Base-by-base conservation (phyloP, 1,140 invertebrate genomes). In the Drosophila saltans region DNA sequence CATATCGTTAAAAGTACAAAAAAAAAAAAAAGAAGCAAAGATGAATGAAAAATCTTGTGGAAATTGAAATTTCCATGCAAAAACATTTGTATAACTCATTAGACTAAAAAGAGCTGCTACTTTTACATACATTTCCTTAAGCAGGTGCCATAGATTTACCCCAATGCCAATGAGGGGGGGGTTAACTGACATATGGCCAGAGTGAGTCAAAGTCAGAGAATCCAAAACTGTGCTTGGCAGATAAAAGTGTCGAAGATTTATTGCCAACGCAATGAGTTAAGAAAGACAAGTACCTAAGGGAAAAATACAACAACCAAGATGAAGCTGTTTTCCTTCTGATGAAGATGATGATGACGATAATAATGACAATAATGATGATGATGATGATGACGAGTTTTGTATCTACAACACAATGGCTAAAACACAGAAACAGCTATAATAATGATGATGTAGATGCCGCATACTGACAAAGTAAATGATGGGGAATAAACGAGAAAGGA, bases 251-350 rank as follows among this genome's bases (percentile, higher is more conserved):
- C 81, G 76, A 81, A 91, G 90, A 91, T 91, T 91, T 91, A 91
- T 91, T 83, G 78, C 90, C 82, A 88, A 90, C 82, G 85, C 90
- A 91, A 91, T 91, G 90, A 91, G 90, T 90, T 91, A 91, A 91
- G 90, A 91, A 91, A 90, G 90, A 91, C 90, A 91, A 91, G 84
- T 90, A 86, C 90, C 81, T 77, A 78, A 86, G 80, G 78, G 69
- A 78, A 73, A 80, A 80, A 68, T 62, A 75, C 41, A 81, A 58
- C 66, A 78, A 62, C 75, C 79, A 66, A 62, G 59, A 16, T 39
- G 52, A 16, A 72, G 62, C 56, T 56, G 70, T 41, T 48, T 36
- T 30, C 28, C 61, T 2, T n/a, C 40, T 45, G 36, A 58, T 57
- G 21, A 39, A 59, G 66, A 45, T 33, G 36, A 57, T 40, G 36